Evolutionary conservation across 2,797 vertebrate genomes (phyloP).

Genomic region (Melanotaenia pygmaea): DNA sequence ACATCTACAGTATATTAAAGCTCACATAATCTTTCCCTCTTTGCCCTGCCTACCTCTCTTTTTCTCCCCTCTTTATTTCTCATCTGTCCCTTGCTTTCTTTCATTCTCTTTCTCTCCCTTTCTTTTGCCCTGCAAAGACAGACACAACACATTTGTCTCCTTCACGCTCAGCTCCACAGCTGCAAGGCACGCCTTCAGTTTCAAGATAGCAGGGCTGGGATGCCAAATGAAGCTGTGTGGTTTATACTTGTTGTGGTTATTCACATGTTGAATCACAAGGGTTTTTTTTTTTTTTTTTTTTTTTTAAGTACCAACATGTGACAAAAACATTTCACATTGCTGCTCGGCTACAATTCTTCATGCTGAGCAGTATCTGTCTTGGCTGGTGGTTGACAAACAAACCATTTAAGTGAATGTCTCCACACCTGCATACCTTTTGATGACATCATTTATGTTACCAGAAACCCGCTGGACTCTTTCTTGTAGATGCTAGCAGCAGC

Average conservation of each 20-base stretch:
- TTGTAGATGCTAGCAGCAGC: too few species aligned
- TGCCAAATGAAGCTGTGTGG: conserved; percentile 34
- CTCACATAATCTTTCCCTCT: conserved; percentile 58
- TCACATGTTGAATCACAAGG: conserved; percentile 57
- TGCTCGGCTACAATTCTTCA: conserved; percentile 32
- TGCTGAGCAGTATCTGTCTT: conserved; percentile 54
- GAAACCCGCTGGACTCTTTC: too few species aligned
- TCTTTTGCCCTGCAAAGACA: conserved; percentile 36
- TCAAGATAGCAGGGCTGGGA: conserved; percentile 35
- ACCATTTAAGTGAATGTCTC: conserved; percentile 61
- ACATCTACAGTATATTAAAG: too few species aligned
- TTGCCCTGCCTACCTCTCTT: conserved; percentile 49
- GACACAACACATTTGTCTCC: conserved; percentile 52
- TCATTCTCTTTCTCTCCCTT: conserved; percentile 28
- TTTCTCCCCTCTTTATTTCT: conserved; percentile 25
- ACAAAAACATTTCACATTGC: conserved; percentile 50
- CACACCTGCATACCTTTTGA: conserved; percentile 15
- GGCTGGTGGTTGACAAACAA: conserved; percentile 56
- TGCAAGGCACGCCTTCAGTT: conserved; percentile 53
- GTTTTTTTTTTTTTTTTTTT: conserved; percentile 8
- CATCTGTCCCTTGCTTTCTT: conserved; percentile 31
- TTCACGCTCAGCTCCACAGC: conserved; percentile 50
- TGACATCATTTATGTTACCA: too few species aligned
- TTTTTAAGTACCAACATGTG: not conserved
- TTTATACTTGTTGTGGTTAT: conserved; percentile 61